A percentile compares a stretch with the other conserved stretches of the same genome.
Evolutionary conservation across 2,888 invertebrate species (phyloP).

Genomic region (Podotricha telesiphe): DNA sequence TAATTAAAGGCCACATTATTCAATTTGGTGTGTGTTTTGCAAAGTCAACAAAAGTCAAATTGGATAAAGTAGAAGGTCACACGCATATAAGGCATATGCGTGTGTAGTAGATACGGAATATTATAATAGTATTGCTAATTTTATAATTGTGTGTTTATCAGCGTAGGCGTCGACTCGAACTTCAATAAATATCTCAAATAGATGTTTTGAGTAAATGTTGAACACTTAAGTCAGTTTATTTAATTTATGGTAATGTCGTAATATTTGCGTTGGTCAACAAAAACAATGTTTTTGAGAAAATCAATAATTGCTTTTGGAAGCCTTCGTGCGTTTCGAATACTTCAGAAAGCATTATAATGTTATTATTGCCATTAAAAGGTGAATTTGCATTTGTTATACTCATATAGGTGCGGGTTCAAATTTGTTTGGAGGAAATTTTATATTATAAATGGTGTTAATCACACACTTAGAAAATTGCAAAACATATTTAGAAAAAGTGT

Average conservation of each 20-base stretch:
- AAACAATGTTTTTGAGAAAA: conserved; percentile 43
- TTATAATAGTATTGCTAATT: conserved; percentile 52
- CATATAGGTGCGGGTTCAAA: neutral
- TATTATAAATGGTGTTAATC: neutral
- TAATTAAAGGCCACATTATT: conserved; percentile 33
- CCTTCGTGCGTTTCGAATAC: conserved; percentile 4
- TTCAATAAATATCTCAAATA: conserved; percentile 50
- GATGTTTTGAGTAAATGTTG: conserved; percentile 49
- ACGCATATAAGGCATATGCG: conserved; percentile 46
- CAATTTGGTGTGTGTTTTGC: conserved; percentile 29
- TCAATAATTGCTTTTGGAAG: conserved; percentile 12
- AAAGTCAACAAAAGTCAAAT: conserved; percentile 41
- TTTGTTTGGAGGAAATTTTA: neutral
- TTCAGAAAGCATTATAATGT: neutral
- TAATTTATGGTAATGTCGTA: conserved; percentile 47
- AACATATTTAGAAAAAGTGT: too few relatives aligned
- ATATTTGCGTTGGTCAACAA: conserved; percentile 45
- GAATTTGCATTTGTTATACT: neutral
- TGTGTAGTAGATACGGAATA: conserved; percentile 42
- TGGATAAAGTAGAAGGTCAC: conserved; percentile 49
- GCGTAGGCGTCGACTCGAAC: conserved; percentile 49
- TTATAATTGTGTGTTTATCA: conserved; percentile 54
- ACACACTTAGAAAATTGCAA: too few relatives aligned
- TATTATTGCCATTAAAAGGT: neutral
- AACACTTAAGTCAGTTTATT: conserved; percentile 49